A percentile compares a stretch with the other conserved stretches of the same genome.
Evolutionary conservation across 1,140 invertebrate genomes (phyloP).

Genomic region (Acromyrmex heyeri): DNA sequence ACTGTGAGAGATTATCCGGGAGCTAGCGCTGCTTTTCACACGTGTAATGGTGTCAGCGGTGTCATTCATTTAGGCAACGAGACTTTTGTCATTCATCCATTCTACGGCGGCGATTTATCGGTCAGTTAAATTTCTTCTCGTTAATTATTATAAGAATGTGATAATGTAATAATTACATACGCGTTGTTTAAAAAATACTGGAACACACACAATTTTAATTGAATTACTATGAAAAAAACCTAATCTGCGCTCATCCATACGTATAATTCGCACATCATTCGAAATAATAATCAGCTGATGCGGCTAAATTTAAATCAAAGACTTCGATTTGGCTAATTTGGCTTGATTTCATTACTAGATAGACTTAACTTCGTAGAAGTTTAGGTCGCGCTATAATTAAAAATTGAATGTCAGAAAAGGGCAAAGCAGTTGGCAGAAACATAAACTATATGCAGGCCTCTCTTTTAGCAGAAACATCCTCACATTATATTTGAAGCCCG

Average conservation of each 20-base stretch:
- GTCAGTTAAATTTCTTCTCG: constrained; percentile 89
- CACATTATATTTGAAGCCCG: constrained; percentile 98
- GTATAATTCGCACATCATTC: neutral
- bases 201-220: neutral
- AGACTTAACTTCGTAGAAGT: constrained; percentile 30
- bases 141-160: neutral
- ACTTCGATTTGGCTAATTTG: constrained; percentile 20
- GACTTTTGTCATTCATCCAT: constrained; percentile 98
- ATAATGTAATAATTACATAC: neutral
- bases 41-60: constrained; percentile 98
- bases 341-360: constrained; percentile 49
- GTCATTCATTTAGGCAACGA: constrained; percentile 98
- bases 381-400: constrained; percentile 54
- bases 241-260: neutral
- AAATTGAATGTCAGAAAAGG: constrained; percentile 35
- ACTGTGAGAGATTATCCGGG: constrained; percentile 98
- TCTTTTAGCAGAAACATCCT: constrained; percentile 97
- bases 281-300: neutral
- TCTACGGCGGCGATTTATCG: constrained; percentile 98
- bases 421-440: constrained; percentile 55
- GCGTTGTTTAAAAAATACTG: neutral
- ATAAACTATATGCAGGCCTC: constrained; percentile 86
- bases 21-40: constrained; percentile 98
- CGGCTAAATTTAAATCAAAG: constrained; percentile 20
- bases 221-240: neutral